phyloP scores from a whole-genome alignment of 1,140 invertebrate species.

The Brachionus sp. region DNA sequence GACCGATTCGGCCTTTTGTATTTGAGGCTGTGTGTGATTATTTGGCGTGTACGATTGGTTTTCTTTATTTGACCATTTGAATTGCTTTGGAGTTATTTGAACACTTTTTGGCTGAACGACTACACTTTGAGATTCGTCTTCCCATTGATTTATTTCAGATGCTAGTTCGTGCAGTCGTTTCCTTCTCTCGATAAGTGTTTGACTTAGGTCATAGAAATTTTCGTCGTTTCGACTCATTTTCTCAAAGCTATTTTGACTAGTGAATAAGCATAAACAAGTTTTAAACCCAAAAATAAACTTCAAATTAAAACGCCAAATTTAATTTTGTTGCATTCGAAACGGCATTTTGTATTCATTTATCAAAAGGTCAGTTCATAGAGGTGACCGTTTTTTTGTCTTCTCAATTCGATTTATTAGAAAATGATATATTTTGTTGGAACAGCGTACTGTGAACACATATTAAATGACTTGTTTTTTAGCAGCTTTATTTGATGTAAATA shows the following conservation, averaged over 20 bases:
- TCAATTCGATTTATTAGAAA: too few relatives aligned
- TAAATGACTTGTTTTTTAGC: too few relatives aligned
- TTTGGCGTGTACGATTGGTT: neutral
- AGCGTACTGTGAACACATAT: too few relatives aligned
- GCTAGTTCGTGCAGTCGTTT: constrained; percentile 9
- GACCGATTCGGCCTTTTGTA: neutral
- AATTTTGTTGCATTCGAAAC: neutral
- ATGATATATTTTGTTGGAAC: too few relatives aligned
- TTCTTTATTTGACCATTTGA: constrained; percentile 8
- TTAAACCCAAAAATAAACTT: neutral
- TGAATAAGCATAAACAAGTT: neutral
- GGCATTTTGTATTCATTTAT: neutral
- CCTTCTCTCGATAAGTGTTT: neutral
- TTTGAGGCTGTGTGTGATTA: neutral
- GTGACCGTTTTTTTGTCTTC: neutral
- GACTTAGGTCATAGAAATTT: constrained; percentile 23
- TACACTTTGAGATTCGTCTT: neutral
- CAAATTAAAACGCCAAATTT: neutral
- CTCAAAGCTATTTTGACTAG: neutral
- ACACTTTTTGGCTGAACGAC: neutral
- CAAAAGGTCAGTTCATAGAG: neutral
- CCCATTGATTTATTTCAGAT: constrained; percentile 32
- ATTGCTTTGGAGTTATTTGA: neutral
- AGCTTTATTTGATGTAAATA: too few relatives aligned
- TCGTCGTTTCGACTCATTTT: constrained; percentile 8